phyloP scores from a whole-genome alignment of 2,113 vertebrate species.

The Prunella fulvescens region DNA sequence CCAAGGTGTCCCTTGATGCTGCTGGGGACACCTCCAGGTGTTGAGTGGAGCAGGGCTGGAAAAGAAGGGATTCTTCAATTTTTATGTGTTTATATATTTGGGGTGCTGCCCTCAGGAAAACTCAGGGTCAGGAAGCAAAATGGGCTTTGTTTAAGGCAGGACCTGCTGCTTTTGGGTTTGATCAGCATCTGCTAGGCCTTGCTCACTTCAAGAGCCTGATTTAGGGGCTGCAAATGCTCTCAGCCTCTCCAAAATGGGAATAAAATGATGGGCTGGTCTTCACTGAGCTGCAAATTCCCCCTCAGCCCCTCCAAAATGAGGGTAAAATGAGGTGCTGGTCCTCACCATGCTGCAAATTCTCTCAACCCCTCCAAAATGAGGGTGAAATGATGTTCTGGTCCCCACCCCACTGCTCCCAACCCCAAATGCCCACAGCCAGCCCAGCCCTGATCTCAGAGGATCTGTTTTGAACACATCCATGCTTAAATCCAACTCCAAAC shows the following conservation, averaged over 20 bases:
- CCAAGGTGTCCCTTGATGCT: background rate
- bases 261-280: background rate
- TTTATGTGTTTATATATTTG: fast-evolving
- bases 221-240: background rate
- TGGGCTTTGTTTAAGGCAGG: background rate
- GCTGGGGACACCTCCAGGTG: fast-evolving
- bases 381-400: background rate
- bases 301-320: background rate
- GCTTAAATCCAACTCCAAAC: background rate
- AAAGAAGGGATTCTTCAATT: background rate
- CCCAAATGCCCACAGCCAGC: fast-evolving
- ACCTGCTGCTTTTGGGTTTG: background rate
- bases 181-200: fast-evolving
- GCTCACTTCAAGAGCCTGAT: fast-evolving
- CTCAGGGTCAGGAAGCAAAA: fast-evolving
- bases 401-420: background rate
- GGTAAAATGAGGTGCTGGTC: fast-evolving
- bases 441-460: background rate
- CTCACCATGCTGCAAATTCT: fast-evolving
- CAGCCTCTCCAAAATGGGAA: background rate
- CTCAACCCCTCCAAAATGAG: background rate
- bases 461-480: background rate
- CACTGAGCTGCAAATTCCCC: fast-evolving
- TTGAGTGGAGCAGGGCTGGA: background rate
- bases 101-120: fast-evolving